phyloP scores from a whole-genome alignment of 1,140 invertebrate genomes.

The Drosophila nannoptera region DNA sequence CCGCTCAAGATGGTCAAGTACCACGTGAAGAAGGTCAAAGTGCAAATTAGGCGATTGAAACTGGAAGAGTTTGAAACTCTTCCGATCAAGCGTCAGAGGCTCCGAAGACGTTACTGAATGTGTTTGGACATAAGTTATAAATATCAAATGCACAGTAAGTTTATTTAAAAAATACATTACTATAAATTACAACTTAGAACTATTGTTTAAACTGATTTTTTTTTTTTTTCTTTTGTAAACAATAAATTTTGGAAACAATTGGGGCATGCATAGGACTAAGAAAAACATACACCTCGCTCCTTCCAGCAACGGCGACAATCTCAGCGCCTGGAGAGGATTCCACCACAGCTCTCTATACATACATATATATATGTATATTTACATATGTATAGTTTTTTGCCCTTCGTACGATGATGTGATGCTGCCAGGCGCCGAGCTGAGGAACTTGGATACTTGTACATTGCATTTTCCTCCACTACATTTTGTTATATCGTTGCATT shows the following conservation, averaged over 20 bases:
- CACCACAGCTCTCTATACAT: not conserved
- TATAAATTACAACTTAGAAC: constrained; percentile 75
- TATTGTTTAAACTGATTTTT: constrained; percentile 59
- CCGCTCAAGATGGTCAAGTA: constrained; percentile 30
- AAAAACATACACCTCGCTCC: too few relatives aligned
- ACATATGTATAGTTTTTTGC: not conserved
- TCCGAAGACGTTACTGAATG: not conserved
- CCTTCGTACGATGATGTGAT: constrained; percentile 9
- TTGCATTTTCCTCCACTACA: constrained; percentile 4
- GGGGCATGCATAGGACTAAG: constrained; percentile 5
- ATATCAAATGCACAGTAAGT: constrained; percentile 74
- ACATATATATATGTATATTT: not conserved
- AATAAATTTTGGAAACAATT: constrained; percentile 51
- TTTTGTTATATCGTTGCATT: constrained; percentile 12
- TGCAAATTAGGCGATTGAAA: constrained; percentile 38
- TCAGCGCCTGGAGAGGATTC: constrained; percentile 4
- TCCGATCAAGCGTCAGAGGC: not conserved
- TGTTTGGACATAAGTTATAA: constrained; percentile 9
- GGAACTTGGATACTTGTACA: constrained; percentile 25
- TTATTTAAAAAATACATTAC: constrained; percentile 76
- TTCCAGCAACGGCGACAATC: too few relatives aligned
- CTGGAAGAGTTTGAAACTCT: constrained; percentile 25
- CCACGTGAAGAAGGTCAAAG: constrained; percentile 23
- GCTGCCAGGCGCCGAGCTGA: constrained; percentile 4
- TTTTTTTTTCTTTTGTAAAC: constrained; percentile 42